These are phyloP conservation scores for Acleris emargana DNA, from an alignment of 2,888 invertebrate genomes.

Conservation along the genomic window DNA sequence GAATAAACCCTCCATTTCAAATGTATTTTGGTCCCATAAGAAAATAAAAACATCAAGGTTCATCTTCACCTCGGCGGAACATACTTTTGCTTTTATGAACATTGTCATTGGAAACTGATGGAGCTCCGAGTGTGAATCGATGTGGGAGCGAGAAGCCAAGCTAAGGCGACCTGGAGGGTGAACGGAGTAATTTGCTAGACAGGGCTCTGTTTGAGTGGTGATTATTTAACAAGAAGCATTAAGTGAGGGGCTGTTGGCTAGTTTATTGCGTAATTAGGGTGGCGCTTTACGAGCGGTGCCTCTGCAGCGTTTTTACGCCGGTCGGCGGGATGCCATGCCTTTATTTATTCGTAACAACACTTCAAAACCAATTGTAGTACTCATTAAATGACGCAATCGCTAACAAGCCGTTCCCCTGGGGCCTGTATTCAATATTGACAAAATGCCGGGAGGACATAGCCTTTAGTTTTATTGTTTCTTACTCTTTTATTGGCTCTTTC, in stretches of 20 bases:
- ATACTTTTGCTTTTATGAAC: conserved; percentile 35
- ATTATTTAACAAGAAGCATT: conserved; percentile 25
- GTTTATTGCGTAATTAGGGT: conserved; percentile 30
- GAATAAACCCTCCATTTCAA: too few species aligned
- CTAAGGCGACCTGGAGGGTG: neutral
- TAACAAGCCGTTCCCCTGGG: too few species aligned
- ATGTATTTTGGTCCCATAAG: conserved; percentile 1
- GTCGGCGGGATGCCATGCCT: too few species aligned
- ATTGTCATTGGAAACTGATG: conserved; percentile 18
- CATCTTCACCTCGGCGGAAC: conserved; percentile 19
- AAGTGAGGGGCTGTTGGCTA: conserved; percentile 17
- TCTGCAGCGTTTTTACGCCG: too few species aligned
- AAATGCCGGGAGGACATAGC: too few species aligned
- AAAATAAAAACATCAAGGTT: conserved; percentile 2
- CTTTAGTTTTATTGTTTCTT: too few species aligned
- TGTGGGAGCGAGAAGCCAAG: neutral
- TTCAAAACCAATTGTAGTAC: too few species aligned
- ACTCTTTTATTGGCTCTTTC: too few species aligned
- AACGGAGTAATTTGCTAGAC: conserved; percentile 1
- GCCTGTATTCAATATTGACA: too few species aligned
- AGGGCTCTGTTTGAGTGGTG: conserved; percentile 11
- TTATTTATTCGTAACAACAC: too few species aligned
- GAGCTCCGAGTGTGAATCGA: conserved; percentile 2
- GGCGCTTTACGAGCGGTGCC: conserved; percentile 17
- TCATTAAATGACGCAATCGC: too few species aligned